Conservation (phyloP, 1,140 invertebrate species). For the Bombyx mori region ASM3026992v2 NC_085124.1:8188501-8189000, state of each 20-base stretch:
- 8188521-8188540: slow-evolving; percentile 66
- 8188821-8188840: slow-evolving; percentile 5
- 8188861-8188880: background rate
- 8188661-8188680: slow-evolving; percentile 23
- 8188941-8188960: too few species aligned
- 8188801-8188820: background rate
- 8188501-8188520: slow-evolving; percentile 47
- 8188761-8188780: slow-evolving; percentile 28
- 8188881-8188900: too few species aligned
- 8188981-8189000: background rate
- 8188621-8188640: slow-evolving; percentile 20
- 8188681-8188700: slow-evolving; percentile 32
- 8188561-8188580: slow-evolving; percentile 14
- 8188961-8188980: too few species aligned
- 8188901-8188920: too few species aligned
- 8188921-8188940: too few species aligned
- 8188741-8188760: background rate
- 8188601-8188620: slow-evolving; percentile 43
- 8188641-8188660: slow-evolving; percentile 42
- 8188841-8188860: too few species aligned
- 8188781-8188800: slow-evolving; percentile 1
- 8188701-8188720: slow-evolving; percentile 12
- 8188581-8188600: slow-evolving; percentile 48
- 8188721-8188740: slow-evolving; percentile 17
- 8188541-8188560: slow-evolving; percentile 47